phyloP scores from a whole-genome alignment of 1,140 invertebrate species.

The Drosophila jambulina region DNA sequence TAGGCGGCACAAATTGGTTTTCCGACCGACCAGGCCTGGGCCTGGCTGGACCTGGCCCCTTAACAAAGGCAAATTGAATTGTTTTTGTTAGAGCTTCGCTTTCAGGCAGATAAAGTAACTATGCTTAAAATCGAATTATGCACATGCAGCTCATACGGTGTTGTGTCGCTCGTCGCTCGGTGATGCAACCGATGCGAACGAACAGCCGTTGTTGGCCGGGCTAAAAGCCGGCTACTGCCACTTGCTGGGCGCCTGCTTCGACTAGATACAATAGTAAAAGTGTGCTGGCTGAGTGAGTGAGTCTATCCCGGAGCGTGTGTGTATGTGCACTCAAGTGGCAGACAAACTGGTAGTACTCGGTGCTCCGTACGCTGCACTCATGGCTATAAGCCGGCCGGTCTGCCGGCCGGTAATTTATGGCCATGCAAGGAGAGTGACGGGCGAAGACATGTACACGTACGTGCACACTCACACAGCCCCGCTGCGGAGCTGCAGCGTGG shows the following conservation, averaged over 20 bases:
- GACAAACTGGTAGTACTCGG: slow-evolving; percentile 52
- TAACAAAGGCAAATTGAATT: slow-evolving; percentile 66
- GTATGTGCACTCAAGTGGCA: slow-evolving; percentile 37
- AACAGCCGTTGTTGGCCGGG: slow-evolving; percentile 52
- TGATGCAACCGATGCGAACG: slow-evolving; percentile 54
- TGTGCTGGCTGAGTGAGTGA: slow-evolving; percentile 61
- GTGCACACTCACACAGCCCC: slow-evolving; percentile 19
- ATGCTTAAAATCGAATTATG: slow-evolving; percentile 64
- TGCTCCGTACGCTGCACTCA: slow-evolving; percentile 8
- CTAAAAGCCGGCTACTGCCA: slow-evolving; percentile 50
- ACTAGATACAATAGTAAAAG: slow-evolving; percentile 85
- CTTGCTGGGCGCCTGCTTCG: slow-evolving; percentile 80
- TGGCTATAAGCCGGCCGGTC: slow-evolving; percentile 63
- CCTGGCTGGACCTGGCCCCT: slow-evolving; percentile 21
- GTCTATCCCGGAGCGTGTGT: slow-evolving; percentile 23
- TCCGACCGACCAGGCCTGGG: slow-evolving; percentile 6
- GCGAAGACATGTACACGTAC: slow-evolving; percentile 42
- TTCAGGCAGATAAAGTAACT: slow-evolving; percentile 26
- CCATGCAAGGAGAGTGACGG: slow-evolving; percentile 52
- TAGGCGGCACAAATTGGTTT: slow-evolving; percentile 60
- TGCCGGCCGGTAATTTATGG: slow-evolving; percentile 76
- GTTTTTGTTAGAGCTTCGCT: slow-evolving; percentile 19
- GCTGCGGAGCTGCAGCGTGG: slow-evolving; percentile 55
- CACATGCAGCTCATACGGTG: slow-evolving; percentile 47
- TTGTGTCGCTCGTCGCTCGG: slow-evolving; percentile 21